Base-by-base conservation (phyloP, 2,888 invertebrate species). In the Cataglyphis rosenhaueri region DNA sequence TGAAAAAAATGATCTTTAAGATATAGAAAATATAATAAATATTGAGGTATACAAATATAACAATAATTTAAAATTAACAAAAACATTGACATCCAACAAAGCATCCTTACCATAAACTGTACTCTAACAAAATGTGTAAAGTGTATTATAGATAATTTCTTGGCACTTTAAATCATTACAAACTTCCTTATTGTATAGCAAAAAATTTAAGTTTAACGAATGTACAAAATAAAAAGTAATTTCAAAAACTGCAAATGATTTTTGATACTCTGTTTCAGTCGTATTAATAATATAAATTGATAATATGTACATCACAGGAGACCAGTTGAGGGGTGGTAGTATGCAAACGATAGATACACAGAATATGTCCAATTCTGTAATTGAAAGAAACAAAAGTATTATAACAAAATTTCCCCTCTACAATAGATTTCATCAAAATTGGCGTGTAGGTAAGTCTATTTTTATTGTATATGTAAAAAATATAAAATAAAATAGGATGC, bases 281-380 rank as follows among this genome's bases (percentile, higher is more conserved):
- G 66, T 73, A 66, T 9, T n/a, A 57, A 83, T 59, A 44, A 79
- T 48, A 25, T 65, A 78, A 74, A 79, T 35, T 71, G 75, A 81
- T 81, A 87, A 21, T 89, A 89, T 89, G 62, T 88, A 89, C 89
- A 88, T 90, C 87, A 64, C 87, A 91, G 92, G 83, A 82, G 85
- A 88, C 85, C 89, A 89, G 87, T 89, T 89, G 70, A 84, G 73
- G 70, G 8, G n/a, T 8, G 85, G 73, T 79, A 89, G 87, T 83
- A 81, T 82, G 68, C 87, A 85, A 73, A 81, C 88, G 15, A 61
- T 86, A 82, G 87, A 88, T 76, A 84, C 87, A 59, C 86, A 87
- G 65, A 84, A 82, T 44, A 84, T 85, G 76, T 73, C 88, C 70
- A 84, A 88, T 83, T 88, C 93, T 89, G 89, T 86, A 90, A 91